Percentiles rank a stretch among this genome's conserved stretches.
Evolutionary conservation across 2,797 vertebrate genomes (phyloP).

Genomic region (Chaunax sp.): DNA sequence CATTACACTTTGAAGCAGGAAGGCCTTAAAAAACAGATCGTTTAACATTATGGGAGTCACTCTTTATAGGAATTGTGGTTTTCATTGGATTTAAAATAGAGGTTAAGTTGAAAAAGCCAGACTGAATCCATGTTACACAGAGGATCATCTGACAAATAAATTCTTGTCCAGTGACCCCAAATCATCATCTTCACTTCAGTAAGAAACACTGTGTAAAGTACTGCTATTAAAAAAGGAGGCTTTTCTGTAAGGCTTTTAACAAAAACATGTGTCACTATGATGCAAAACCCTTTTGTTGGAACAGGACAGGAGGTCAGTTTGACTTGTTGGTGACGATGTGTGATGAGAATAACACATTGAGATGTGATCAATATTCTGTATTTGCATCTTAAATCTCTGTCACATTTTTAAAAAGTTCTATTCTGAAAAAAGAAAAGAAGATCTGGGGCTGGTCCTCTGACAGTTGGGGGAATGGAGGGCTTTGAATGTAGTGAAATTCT

Average conservation of each 20-base stretch:
- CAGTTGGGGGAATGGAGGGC: not conserved
- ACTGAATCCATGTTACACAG: not conserved
- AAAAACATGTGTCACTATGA: slow-evolving; percentile 17
- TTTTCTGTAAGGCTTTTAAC: not conserved
- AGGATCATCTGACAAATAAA: slow-evolving; percentile 42
- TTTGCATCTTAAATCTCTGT: not conserved
- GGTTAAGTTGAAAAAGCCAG: slow-evolving; percentile 13
- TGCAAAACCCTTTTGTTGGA: slow-evolving; percentile 15
- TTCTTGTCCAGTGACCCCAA: slow-evolving; percentile 45
- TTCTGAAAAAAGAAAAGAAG: not conserved
- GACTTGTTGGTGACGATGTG: not conserved
- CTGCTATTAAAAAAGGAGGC: slow-evolving; percentile 7
- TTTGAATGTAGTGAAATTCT: not conserved
- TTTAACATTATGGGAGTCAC: no score
- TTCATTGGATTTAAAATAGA: not conserved
- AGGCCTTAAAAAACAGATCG: no score
- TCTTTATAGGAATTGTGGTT: no score
- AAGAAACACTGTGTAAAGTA: slow-evolving; percentile 26
- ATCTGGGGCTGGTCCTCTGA: slow-evolving; percentile 27
- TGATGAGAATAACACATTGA: not conserved
- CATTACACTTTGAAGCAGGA: no score
- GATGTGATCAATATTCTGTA: not conserved
- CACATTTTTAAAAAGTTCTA: slow-evolving; percentile 1
- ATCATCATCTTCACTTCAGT: slow-evolving; percentile 47
- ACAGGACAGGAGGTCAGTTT: slow-evolving; percentile 17